phyloP scores from a whole-genome alignment of 2,797 vertebrate genomes.

The Alfaro cultratus region DNA sequence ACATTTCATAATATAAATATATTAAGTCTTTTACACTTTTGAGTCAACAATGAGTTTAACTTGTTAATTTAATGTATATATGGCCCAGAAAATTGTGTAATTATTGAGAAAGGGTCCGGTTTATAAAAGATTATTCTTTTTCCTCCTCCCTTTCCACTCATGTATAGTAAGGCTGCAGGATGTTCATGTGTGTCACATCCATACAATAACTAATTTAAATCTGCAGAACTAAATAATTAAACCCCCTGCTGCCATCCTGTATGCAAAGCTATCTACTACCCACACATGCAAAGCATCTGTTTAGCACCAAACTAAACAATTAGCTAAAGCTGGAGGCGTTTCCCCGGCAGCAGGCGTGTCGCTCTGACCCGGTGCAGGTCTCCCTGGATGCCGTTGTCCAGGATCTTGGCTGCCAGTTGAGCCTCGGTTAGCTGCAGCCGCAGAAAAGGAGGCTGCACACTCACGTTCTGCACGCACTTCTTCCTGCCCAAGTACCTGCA shows the following conservation, averaged over 20 bases:
- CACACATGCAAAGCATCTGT: background rate
- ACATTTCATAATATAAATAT: too few relatives aligned
- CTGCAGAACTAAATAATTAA: background rate
- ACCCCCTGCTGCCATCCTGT: background rate
- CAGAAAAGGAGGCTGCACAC: slow-evolving; percentile 91
- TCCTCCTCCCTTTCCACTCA: too few relatives aligned
- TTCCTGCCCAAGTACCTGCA: slow-evolving; percentile 91
- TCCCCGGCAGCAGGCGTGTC: background rate
- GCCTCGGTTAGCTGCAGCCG: slow-evolving; percentile 88
- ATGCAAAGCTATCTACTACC: background rate
- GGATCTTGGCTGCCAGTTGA: slow-evolving; percentile 91
- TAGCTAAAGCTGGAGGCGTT: too few relatives aligned
- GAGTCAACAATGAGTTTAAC: too few relatives aligned
- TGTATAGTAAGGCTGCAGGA: background rate
- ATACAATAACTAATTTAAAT: background rate
- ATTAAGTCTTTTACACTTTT: too few relatives aligned
- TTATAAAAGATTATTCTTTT: too few relatives aligned
- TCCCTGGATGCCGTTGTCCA: slow-evolving; percentile 95
- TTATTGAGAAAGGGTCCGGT: too few relatives aligned
- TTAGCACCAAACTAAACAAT: background rate
- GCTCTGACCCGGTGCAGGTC: slow-evolving; percentile 85
- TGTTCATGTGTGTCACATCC: background rate
- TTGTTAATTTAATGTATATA: too few relatives aligned
- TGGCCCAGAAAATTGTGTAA: too few relatives aligned
- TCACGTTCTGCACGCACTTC: slow-evolving; percentile 83